Evolutionary conservation across 2,888 invertebrate species (phyloP).

Genomic region (Acleris literana): DNA sequence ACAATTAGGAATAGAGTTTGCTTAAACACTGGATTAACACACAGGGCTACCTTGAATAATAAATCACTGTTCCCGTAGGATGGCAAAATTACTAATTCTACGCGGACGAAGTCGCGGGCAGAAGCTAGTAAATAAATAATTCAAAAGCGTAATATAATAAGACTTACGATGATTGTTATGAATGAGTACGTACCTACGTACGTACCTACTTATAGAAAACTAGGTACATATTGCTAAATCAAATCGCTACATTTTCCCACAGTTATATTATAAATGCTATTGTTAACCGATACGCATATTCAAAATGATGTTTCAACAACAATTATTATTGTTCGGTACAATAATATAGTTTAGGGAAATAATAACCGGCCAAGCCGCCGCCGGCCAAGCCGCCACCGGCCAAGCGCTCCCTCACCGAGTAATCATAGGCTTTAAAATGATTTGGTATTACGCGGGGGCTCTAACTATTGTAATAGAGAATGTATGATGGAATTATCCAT

Average conservation of each 20-base stretch:
- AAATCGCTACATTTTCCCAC: conserved; percentile 33
- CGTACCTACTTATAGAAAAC: too few species aligned
- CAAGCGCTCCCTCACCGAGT: conserved; percentile 51
- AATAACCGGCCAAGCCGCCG: conserved; percentile 50
- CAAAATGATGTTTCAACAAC: conserved; percentile 43
- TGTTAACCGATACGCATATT: conserved; percentile 40
- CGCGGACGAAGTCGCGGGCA: too few species aligned
- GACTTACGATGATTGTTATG: too few species aligned
- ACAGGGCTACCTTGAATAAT: too few species aligned
- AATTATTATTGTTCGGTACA: conserved; percentile 46
- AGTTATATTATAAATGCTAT: conserved; percentile 36
- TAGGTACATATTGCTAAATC: neutral
- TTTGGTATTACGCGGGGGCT: conserved; percentile 42
- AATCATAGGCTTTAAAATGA: conserved; percentile 59
- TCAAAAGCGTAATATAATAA: too few species aligned
- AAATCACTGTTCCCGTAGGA: too few species aligned
- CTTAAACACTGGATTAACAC: too few species aligned
- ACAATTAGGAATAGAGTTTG: too few species aligned
- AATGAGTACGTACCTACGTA: too few species aligned
- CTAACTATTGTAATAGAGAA: conserved; percentile 46
- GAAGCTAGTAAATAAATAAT: too few species aligned
- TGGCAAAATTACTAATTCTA: too few species aligned
- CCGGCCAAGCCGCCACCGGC: conserved; percentile 45
- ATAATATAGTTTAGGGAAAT: conserved; percentile 50
- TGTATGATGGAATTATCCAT: conserved; percentile 43